Conservation (phyloP, 1,140 invertebrate species). For the Calycopis cecrops region DNA sequence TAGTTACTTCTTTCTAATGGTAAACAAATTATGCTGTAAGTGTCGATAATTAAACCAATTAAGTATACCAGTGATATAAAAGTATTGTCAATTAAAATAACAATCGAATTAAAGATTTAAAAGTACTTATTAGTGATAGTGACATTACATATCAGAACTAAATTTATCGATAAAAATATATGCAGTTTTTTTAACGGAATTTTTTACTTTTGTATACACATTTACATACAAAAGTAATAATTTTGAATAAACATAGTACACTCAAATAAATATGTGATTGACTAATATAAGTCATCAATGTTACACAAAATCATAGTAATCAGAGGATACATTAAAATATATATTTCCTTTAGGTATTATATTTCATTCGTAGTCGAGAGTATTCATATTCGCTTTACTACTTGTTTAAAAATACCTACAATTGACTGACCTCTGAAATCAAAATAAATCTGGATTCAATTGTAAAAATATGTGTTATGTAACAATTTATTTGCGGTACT, state of each 20-base stretch:
- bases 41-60: neutral
- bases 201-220: neutral
- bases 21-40: neutral
- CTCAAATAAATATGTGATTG: neutral
- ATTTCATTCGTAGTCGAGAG: too few species aligned
- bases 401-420: too few species aligned
- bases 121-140: neutral
- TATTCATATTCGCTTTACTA: too few species aligned
- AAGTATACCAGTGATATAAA: neutral
- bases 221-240: neutral
- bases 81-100: conserved; percentile 8
- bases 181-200: neutral
- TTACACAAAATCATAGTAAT: too few species aligned
- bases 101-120: conserved; percentile 1
- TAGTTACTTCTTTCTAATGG: too few species aligned
- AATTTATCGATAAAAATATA: neutral
- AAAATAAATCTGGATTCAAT: too few species aligned
- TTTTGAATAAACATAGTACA: neutral
- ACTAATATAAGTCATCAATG: too few species aligned
- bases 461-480: too few species aligned
- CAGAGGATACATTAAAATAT: too few species aligned
- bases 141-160: neutral
- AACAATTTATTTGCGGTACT: too few species aligned
- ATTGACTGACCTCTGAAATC: too few species aligned
- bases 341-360: too few species aligned